Base-by-base conservation (phyloP, 2,888 invertebrate genomes). In the Ophioninae sp. region DNA sequence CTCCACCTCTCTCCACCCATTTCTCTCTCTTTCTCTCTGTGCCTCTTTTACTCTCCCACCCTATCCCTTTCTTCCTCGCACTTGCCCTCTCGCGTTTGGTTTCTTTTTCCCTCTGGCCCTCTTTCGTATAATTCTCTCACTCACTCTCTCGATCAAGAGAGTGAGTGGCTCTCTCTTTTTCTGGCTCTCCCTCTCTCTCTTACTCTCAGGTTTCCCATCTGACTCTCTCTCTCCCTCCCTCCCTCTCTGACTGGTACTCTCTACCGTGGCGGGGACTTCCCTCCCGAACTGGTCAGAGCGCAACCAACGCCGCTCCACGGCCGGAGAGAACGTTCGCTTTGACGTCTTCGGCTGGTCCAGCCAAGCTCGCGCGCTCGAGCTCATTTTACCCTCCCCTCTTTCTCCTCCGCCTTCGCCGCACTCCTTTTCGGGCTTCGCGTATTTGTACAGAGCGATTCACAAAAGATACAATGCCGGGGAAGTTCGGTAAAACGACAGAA, bases 221-320 rank as follows among this genome's bases (percentile, higher is more conserved):
- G 51, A 17, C 59, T n/a, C 39, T 20, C 75, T 10, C 39, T 5
- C 41, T 41, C 78, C 71, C 72, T 63, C 69, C 72, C 67, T 69
- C 79, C 61, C 64, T 56, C 59, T 51, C 59, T 64, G 59, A n/a
- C 56, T 80, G 81, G 78, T n/a, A 59, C 61, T 65, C 56, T 78
- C 44, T 3, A 71, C 23, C 41, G 80, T 76, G 79, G 83, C 80
- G 82, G 84, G 71, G 84, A 85, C 82, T 69, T 82, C 85, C 86
- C 82, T 84, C 80, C 67, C 69, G 41, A 80, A 84, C 73, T 63
- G 71, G 82, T 74, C 78, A 65, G 75, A 77, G 80, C 75, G 72
- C 74, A 56, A 44, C 76, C 79, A 77, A 73, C 79, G 68, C 79
- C 71, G 10, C 79, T 76, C 41, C 59, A 78, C 58, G 58, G 63